Percentiles rank a stretch among this genome's conserved stretches.
These are phyloP conservation scores for Oxygymnocypris stewartii DNA, from an alignment of 2,113 vertebrate genomes.

Conservation along the genomic window DNA sequence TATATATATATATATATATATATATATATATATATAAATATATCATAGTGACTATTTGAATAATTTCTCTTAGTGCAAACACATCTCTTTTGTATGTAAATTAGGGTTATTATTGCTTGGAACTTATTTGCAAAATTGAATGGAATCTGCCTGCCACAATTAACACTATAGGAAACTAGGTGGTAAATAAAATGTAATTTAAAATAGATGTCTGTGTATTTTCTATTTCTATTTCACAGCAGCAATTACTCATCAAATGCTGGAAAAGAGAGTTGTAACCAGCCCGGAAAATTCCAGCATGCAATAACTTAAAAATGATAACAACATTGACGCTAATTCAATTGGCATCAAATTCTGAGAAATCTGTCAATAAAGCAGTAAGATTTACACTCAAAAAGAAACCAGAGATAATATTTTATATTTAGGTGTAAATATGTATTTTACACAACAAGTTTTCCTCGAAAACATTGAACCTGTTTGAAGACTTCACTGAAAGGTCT, in stretches of 20 bases:
- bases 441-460: neutral
- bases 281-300: neutral
- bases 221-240: neutral
- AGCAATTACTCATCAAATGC: neutral
- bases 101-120: neutral
- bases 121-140: neutral
- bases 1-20: too few relatives aligned
- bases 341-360: neutral
- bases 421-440: neutral
- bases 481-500: neutral
- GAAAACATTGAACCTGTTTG: neutral
- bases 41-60: neutral
- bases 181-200: neutral
- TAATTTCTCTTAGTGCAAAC: neutral
- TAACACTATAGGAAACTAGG: neutral
- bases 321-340: neutral
- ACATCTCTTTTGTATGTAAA: neutral
- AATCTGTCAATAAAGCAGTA: neutral
- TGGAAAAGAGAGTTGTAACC: neutral
- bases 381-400: neutral
- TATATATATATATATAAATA: neutral
- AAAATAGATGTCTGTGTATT: neutral
- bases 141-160: neutral
- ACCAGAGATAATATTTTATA: neutral
- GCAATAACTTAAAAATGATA: neutral